Evolutionary conservation across 2,888 invertebrate genomes (phyloP).

Genomic region (Glyphotaelius pellucidus): DNA sequence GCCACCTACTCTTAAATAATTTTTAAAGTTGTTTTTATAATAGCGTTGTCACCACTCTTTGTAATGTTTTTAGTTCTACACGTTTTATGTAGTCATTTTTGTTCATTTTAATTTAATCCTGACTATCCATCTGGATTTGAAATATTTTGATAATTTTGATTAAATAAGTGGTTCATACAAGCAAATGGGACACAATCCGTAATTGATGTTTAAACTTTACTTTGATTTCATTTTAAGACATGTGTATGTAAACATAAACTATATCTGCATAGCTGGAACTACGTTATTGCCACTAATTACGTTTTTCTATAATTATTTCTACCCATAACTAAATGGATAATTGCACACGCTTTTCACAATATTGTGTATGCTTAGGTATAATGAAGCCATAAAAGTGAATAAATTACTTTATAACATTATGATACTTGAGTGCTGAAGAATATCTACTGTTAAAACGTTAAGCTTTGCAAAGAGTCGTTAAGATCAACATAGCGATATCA

Average conservation of each 20-base stretch:
- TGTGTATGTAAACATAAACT: neutral
- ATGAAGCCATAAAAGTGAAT: constrained; percentile 44
- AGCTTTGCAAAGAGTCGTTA: constrained; percentile 20
- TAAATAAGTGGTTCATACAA: no score
- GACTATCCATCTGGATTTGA: no score
- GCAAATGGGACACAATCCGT: neutral
- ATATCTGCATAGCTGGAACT: neutral
- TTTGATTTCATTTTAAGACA: no score
- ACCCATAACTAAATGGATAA: constrained; percentile 30
- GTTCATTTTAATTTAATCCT: no score
- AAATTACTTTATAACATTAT: constrained; percentile 35
- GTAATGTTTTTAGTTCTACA: no score
- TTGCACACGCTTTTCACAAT: constrained; percentile 24
- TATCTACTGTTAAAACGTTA: neutral
- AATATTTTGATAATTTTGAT: no score
- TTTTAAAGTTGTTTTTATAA: no score
- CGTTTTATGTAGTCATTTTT: no score
- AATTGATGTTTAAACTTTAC: no score
- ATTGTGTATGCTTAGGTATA: constrained; percentile 15
- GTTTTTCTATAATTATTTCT: neutral
- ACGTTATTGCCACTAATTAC: neutral
- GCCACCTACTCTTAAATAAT: no score
- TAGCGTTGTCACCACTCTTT: no score
- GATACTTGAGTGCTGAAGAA: constrained; percentile 25
- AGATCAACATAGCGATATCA: constrained; percentile 54